Conservation (phyloP, 1,140 invertebrate species). For the Drosophila bocqueti region DNA sequence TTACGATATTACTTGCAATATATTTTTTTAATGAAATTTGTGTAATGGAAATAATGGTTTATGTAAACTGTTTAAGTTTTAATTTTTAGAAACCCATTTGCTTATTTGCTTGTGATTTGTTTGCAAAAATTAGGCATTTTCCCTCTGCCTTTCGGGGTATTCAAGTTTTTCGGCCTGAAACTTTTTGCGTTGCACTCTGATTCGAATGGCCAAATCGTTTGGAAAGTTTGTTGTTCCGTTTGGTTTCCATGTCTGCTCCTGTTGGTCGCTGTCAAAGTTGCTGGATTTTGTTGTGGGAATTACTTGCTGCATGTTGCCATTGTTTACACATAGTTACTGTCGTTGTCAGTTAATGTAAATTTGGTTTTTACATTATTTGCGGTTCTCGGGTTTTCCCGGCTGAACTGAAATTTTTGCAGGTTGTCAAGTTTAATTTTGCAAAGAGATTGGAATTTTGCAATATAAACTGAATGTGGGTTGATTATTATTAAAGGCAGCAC, state of each 20-base stretch:
- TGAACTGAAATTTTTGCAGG: conserved; percentile 2
- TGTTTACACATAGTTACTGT: conserved; percentile 52
- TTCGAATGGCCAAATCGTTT: conserved; percentile 27
- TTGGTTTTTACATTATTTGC: conserved; percentile 37
- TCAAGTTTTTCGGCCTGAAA: conserved; percentile 18
- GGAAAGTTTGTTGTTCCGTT: conserved; percentile 36
- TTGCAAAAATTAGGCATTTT: conserved; percentile 5
- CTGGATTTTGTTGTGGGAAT: conserved; percentile 26
- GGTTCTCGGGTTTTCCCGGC: conserved; percentile 12
- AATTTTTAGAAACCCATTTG: too few relatives aligned
- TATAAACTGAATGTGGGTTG: neutral
- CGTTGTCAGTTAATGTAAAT: conserved; percentile 53
- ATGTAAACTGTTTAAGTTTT: too few relatives aligned
- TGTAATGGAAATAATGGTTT: neutral
- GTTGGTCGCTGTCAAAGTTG: conserved; percentile 48
- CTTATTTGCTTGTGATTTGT: neutral
- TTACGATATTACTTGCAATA: neutral
- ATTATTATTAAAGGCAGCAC: neutral
- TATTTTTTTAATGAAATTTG: neutral
- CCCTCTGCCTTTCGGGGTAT: neutral
- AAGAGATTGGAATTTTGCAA: neutral
- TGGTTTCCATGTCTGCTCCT: conserved; percentile 30
- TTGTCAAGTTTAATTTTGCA: neutral
- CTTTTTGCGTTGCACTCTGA: conserved; percentile 30
- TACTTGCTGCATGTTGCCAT: conserved; percentile 36